Evolutionary conservation across 2,888 invertebrate species (phyloP), one percentile per base, ranked within the genome.

Genomic region (Cryptophagus acutangulus): DNA sequence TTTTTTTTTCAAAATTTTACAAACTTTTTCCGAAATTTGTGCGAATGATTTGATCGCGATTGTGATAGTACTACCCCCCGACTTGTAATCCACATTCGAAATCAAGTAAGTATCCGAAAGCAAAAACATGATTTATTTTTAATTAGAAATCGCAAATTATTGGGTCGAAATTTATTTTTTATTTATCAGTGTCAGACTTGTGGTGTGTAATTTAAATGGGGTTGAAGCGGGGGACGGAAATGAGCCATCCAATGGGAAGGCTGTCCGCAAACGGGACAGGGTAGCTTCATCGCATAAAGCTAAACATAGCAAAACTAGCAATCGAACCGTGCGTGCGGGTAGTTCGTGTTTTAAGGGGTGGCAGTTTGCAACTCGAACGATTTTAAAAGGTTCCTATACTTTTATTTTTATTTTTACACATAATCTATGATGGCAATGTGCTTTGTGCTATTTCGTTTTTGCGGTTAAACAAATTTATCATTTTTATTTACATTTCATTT

Each of bases 181-280:
- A 43, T 38, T 43, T 41, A 35, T 20, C 38, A 5, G 15, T 3
- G n/a, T 10, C 31, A 28, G 10, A 28, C 39, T 38, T 17, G 25
- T 40, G 45, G 48, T 49, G 56, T 52, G 55, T 52, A 41, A 43
- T 48, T 47, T 54, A 51, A 56, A 49, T 51, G 54, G 49, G 52
- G 54, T 49, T 47, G 49, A 44, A 43, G 51, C 51, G 55, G 55
- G 53, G 55, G 55, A 53, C 42, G 52, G 49, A 49, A 51, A 50
- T 46, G 41, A 39, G 36, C 46, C 51, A 54, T 48, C 66, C 66
- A 65, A 66, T 65, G 39, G 55, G 52, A 59, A 42, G 45, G 51
- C 51, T 52, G 60, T 63, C 62, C 64, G 52, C 54, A 51, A 59
- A 65, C 62, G 66, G 67, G 65, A 61, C 63, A 57, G 65, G 64